These are phyloP conservation scores for Melitaea athalia DNA, from an alignment of 2,888 invertebrate species.

Conservation along the genomic window DNA sequence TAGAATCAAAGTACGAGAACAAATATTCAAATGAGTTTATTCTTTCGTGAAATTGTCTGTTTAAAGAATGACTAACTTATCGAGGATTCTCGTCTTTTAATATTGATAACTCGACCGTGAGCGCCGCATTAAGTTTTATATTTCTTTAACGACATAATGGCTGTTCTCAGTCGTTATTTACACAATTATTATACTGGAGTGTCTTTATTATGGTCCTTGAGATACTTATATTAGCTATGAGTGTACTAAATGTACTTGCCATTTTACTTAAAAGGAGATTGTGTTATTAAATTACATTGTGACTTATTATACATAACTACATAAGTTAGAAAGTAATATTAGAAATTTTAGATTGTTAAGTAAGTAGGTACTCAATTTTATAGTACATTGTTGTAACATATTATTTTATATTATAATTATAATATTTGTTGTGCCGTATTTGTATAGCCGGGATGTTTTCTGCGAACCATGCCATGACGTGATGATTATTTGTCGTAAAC, in stretches of 20 bases:
- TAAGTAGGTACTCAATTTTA: no score
- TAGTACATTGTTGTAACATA: no score
- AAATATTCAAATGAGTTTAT: conserved; percentile 20
- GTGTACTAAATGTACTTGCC: background rate
- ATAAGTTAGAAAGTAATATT: no score
- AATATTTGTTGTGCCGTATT: no score
- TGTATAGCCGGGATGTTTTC: no score
- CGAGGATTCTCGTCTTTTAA: conserved; percentile 19
- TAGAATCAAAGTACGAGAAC: conserved; percentile 1
- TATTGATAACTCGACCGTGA: conserved; percentile 25
- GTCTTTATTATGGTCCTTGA: conserved; percentile 10
- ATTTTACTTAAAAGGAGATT: background rate
- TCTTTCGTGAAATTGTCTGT: conserved; percentile 21
- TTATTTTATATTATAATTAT: no score
- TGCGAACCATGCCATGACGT: no score
- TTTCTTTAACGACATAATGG: conserved; percentile 35
- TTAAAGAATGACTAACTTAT: background rate
- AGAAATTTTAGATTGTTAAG: no score
- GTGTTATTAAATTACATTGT: no score
- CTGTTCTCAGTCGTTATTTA: conserved; percentile 30
- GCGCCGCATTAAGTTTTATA: conserved; percentile 36
- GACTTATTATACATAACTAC: no score
- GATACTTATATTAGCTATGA: background rate
- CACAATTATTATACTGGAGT: conserved; percentile 26
- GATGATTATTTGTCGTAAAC: no score